phyloP scores from a whole-genome alignment of 2,888 invertebrate species.

The Willowsia nigromaculata region DNA sequence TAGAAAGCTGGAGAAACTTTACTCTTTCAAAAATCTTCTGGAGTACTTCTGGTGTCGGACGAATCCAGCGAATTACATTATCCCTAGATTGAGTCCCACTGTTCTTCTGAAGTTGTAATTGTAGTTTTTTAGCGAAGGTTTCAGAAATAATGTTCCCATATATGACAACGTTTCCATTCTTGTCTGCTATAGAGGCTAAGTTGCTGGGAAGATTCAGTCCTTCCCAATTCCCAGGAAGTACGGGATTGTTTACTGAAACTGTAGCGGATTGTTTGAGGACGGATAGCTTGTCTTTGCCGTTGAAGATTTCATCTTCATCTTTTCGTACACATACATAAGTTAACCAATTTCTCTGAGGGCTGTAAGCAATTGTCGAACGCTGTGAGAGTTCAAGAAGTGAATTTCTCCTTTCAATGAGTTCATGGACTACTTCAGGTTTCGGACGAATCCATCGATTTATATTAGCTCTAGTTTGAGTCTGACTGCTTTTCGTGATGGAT shows the following conservation, averaged over 20 bases:
- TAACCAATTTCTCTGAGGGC: not conserved
- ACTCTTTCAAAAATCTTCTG: conserved; percentile 47
- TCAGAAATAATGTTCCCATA: conserved; percentile 64
- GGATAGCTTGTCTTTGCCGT: not conserved
- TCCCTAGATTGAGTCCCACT: too few species aligned
- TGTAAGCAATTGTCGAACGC: not conserved
- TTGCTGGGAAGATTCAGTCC: conserved; percentile 51
- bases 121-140: conserved; percentile 50
- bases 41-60: conserved; percentile 49
- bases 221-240: not conserved
- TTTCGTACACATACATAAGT: not conserved
- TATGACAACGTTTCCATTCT: not conserved
- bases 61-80: conserved; percentile 56
- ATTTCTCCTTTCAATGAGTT: conserved; percentile 51
- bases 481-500: not conserved
- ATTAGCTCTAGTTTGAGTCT: too few species aligned
- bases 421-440: conserved; percentile 30
- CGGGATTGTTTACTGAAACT: not conserved
- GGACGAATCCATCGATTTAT: conserved; percentile 66
- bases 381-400: not conserved
- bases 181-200: not conserved
- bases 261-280: conserved; percentile 40
- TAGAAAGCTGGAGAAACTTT: not conserved
- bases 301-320: conserved; percentile 33
- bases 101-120: too few species aligned